These are phyloP conservation scores for Rhyacophila brunnea DNA, from an alignment of 1,140 invertebrate species.

Conservation along the genomic window DNA sequence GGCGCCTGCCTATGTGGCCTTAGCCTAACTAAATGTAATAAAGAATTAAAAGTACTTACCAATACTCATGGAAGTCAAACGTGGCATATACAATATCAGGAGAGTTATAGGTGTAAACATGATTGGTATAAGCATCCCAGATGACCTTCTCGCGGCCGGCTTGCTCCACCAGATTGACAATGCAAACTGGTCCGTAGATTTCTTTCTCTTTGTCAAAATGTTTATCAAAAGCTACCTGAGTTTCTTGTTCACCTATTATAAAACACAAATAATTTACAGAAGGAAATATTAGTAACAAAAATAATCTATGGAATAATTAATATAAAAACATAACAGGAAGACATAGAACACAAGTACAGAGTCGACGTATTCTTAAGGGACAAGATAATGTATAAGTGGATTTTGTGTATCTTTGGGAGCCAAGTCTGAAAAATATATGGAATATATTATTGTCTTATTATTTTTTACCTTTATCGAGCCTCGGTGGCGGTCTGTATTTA, in stretches of 20 bases:
- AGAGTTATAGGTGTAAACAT: slow-evolving; percentile 81
- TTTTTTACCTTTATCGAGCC: slow-evolving; percentile 76
- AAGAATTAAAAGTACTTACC: slow-evolving; percentile 59
- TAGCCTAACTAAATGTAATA: no score
- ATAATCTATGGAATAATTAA: no score
- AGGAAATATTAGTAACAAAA: no score
- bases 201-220: slow-evolving; percentile 84
- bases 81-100: slow-evolving; percentile 83
- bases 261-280: no score
- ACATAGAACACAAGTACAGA: no score
- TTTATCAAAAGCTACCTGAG: slow-evolving; percentile 81
- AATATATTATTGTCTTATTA: no score
- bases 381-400: no score
- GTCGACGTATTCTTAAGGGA: no score
- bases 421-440: no score
- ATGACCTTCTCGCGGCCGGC: slow-evolving; percentile 89
- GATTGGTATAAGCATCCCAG: slow-evolving; percentile 86
- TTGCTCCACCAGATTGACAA: slow-evolving; percentile 92
- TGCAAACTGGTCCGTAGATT: slow-evolving; percentile 77
- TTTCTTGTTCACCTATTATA: slow-evolving; percentile 78
- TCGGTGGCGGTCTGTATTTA: slow-evolving; percentile 91
- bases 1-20: no score
- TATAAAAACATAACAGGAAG: no score
- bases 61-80: slow-evolving; percentile 99
- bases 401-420: no score